Base-by-base conservation (phyloP, 2,113 vertebrate genomes). In the Petrocephalus zakoni region DNA sequence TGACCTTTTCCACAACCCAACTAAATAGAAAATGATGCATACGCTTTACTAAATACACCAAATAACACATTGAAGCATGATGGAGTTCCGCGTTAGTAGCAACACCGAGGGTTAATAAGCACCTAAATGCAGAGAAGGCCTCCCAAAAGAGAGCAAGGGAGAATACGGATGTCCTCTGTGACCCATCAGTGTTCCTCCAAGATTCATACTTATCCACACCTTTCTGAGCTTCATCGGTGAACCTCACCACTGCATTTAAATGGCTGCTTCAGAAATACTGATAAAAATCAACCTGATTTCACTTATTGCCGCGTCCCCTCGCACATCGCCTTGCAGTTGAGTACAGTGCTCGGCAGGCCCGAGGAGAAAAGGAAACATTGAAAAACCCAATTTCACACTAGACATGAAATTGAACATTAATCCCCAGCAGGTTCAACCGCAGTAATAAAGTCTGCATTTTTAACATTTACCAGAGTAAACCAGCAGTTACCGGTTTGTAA, bases 311-410 rank as follows among this genome's bases (percentile, higher is more conserved):
- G 15, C 15, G 17, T 42, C 34, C 34, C 34, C 34, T 42, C 34
- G 17, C 72, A 78, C 34, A 42, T 78, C 72, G 13, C n/a, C 17
- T 42, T 42, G 37, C 72, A 42, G 29, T 29, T 7, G 72, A 42
- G 15, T 78, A 42, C 37, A 10, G 25, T 3, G 72, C 34, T 37
- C 17, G 34, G 34, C 29, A 75, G 29, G 72, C 61, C 10, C 2
- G 25, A 19, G 34, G 34, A 78, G 72, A 42, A 37, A 42, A 42
- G 17, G 34, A 78, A 78, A 78, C 37, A 19, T 19, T 78, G 72
- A 78, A 78, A 34, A 78, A 34, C 72, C 29, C 72, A 78, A 78
- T 78, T 78, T 78, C 72, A 78, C 72, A 78, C 72, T 37, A 78
- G 29, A 78, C 34, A 42, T 78, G 34, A 78, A 78, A 78, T 42